These are phyloP conservation scores for Scaptomyza cyrtandrae DNA, from an alignment of 2,888 invertebrate species.

Conservation along the genomic window DNA sequence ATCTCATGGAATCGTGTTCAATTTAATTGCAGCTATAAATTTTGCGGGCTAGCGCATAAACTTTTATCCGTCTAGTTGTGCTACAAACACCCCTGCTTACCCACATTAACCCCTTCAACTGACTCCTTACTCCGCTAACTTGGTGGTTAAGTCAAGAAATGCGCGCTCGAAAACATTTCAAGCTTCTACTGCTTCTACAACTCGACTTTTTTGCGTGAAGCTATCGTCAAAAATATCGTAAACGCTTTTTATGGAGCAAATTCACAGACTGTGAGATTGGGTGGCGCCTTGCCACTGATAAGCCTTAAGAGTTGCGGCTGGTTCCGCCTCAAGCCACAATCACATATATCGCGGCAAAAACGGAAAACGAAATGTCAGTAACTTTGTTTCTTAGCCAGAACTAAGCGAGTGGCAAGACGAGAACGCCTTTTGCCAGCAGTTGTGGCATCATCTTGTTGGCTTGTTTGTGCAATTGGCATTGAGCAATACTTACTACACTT, in stretches of 20 bases:
- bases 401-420: background rate
- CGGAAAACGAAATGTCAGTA: constrained; percentile 71
- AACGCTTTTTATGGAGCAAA: constrained; percentile 64
- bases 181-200: constrained; percentile 57
- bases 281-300: constrained; percentile 9
- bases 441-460: constrained; percentile 27
- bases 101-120: background rate
- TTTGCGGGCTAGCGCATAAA: constrained; percentile 67
- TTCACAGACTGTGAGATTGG: constrained; percentile 40
- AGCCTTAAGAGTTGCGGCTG: constrained; percentile 21
- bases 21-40: constrained; percentile 79
- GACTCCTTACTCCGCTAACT: constrained; percentile 23
- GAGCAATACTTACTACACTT: constrained; percentile 27
- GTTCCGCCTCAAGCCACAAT: constrained; percentile 30
- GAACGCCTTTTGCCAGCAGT: constrained; percentile 15
- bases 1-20: constrained; percentile 76
- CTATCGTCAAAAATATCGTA: constrained; percentile 68
- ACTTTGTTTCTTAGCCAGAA: constrained; percentile 64
- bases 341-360: constrained; percentile 54
- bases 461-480: constrained; percentile 59
- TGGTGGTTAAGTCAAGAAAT: constrained; percentile 59
- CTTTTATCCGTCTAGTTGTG: constrained; percentile 63
- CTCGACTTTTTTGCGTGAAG: constrained; percentile 61
- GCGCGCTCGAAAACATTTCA: constrained; percentile 65
- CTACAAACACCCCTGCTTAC: background rate